phyloP scores from a whole-genome alignment of 2,888 invertebrate genomes.

The Hirtodrosophila confusa region DNA sequence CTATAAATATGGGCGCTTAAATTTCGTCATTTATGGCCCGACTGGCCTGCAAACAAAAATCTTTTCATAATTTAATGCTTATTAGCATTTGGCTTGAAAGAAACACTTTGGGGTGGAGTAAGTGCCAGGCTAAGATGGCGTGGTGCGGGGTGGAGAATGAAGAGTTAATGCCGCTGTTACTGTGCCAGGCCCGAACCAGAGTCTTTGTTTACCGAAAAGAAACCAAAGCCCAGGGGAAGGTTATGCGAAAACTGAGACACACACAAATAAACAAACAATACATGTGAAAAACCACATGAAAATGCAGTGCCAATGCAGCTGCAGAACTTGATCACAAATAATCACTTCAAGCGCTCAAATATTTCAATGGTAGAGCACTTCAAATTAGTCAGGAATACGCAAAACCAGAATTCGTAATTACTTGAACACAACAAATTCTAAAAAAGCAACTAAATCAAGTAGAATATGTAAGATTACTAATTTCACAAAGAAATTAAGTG shows the following conservation, averaged over 20 bases:
- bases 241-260: constrained; percentile 28
- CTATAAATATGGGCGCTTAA: constrained; percentile 76
- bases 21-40: constrained; percentile 75
- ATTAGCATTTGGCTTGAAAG: constrained; percentile 62
- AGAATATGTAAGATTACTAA: no score
- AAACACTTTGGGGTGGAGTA: background rate
- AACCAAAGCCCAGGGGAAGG: constrained; percentile 14
- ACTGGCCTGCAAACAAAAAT: constrained; percentile 64
- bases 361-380: no score
- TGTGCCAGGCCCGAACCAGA: constrained; percentile 11
- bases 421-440: no score
- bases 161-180: background rate
- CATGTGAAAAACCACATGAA: no score
- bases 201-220: constrained; percentile 1
- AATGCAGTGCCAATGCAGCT: no score
- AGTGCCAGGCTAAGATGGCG: no score
- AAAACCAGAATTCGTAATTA: no score
- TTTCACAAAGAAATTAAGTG: no score
- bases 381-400: no score
- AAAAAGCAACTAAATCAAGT: no score
- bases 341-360: no score
- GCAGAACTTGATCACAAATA: no score
- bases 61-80: constrained; percentile 77
- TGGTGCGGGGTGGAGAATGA: background rate
- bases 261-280: background rate